Conservation (phyloP, 1,140 invertebrate species). For the Manduca sexta region DNA sequence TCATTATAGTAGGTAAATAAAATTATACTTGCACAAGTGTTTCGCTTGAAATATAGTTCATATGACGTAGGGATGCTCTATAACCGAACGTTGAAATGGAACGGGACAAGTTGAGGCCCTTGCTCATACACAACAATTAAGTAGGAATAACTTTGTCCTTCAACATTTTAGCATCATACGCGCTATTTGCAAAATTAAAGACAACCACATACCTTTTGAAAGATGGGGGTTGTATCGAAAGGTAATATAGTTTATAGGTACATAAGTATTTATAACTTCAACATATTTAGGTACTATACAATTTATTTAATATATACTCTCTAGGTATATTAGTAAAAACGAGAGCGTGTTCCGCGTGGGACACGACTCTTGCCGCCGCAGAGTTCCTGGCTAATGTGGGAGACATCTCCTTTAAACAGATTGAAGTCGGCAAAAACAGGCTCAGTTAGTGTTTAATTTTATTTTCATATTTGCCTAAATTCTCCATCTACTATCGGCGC, state of each 20-base stretch:
- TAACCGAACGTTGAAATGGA: too few relatives aligned
- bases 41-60: too few relatives aligned
- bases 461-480: neutral
- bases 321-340: constrained; percentile 41
- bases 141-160: neutral
- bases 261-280: neutral
- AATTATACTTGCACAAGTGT: too few relatives aligned
- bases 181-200: neutral
- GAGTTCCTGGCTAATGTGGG: constrained; percentile 38
- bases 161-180: neutral
- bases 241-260: neutral
- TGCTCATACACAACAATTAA: too few relatives aligned
- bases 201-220: neutral
- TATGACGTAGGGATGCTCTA: too few relatives aligned
- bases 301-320: neutral
- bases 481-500: neutral
- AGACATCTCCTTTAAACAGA: constrained; percentile 30
- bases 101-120: too few relatives aligned
- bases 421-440: constrained; percentile 41
- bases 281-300: neutral
- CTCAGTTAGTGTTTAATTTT: constrained; percentile 32
- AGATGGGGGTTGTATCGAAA: neutral
- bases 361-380: constrained; percentile 21
- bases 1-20: too few relatives aligned
- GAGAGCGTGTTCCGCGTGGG: constrained; percentile 18